These are phyloP conservation scores for Sphenopsis melanotis DNA, from an alignment of 2,797 vertebrate genomes.

Conservation along the genomic window DNA sequence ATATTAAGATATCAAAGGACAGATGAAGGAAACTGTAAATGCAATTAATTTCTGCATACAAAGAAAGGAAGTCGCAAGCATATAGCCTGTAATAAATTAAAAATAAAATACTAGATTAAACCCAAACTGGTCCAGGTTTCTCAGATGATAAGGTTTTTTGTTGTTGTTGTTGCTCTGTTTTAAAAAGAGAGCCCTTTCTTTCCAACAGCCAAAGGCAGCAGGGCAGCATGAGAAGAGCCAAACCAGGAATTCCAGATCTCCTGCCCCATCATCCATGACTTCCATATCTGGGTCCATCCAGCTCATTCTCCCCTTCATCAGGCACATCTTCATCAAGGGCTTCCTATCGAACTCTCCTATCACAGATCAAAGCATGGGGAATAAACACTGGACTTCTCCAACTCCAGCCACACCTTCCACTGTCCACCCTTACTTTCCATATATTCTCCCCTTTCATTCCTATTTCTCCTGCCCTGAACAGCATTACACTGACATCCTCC, in stretches of 20 bases:
- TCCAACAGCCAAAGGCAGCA: not conserved
- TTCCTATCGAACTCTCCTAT: not conserved
- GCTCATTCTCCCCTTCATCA: not conserved
- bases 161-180: not conserved
- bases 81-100: conserved; percentile 13
- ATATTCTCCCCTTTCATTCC: not conserved
- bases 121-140: not conserved
- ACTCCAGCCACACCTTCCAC: not conserved
- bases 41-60: conserved; percentile 45
- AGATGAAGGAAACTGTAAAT: conserved; percentile 30
- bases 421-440: not conserved
- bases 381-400: not conserved
- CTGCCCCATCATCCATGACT: not conserved
- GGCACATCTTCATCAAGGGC: not conserved
- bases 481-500: not conserved
- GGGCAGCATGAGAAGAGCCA: not conserved
- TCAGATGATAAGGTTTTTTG: not conserved
- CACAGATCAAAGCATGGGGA: not conserved
- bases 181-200: not conserved
- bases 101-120: conserved; percentile 12
- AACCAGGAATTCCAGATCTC: not conserved
- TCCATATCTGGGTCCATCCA: not conserved
- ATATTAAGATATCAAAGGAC: conserved; percentile 34
- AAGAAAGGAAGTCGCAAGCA: conserved; percentile 44
- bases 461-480: not conserved